phyloP scores from a whole-genome alignment of 2,888 invertebrate genomes.

The Adineta ricciae region DNA sequence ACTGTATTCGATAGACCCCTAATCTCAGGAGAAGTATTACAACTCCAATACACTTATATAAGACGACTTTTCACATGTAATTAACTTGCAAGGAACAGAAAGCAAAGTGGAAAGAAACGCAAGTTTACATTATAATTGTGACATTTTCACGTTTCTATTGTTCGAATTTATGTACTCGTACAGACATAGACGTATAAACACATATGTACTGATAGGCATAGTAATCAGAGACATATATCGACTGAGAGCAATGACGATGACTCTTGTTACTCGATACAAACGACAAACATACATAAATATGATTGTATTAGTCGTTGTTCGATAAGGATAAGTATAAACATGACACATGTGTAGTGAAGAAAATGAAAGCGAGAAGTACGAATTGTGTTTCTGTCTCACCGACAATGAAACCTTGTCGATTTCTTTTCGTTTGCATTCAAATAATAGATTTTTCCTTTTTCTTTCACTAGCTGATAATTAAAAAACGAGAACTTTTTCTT shows the following conservation, averaged over 20 bases:
- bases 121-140: background rate
- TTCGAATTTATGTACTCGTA: background rate
- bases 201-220: background rate
- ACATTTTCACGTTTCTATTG: background rate
- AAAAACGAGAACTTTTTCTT: too few relatives aligned
- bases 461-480: too few relatives aligned
- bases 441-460: background rate
- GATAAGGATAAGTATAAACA: background rate
- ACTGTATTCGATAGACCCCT: background rate
- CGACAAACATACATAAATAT: background rate
- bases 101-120: background rate
- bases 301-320: background rate
- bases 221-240: background rate
- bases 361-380: background rate
- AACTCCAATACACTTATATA: background rate
- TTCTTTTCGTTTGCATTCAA: background rate
- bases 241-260: background rate
- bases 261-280: slow-evolving; percentile 2
- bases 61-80: background rate
- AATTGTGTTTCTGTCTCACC: background rate
- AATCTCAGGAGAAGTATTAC: background rate
- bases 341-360: background rate
- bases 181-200: background rate
- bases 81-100: background rate
- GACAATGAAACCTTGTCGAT: background rate